Conservation (phyloP, 2,797 vertebrate species). For the Tragopan temminckii region DNA sequence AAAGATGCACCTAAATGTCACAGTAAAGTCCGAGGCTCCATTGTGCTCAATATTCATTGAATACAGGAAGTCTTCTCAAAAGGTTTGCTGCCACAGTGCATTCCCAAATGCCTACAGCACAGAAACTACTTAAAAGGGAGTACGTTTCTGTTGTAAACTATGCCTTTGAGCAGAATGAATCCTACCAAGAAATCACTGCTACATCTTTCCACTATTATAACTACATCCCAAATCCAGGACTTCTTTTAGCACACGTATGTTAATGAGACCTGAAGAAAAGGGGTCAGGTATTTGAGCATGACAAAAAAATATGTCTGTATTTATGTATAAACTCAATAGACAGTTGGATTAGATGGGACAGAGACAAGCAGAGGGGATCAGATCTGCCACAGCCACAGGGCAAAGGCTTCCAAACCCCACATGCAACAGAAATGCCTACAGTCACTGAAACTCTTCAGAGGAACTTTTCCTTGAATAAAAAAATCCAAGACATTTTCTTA, state of each 20-base stretch:
- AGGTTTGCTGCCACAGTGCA: neutral
- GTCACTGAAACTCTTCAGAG: neutral
- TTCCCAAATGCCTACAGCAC: neutral
- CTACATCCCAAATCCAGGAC: neutral
- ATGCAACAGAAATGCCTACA: neutral
- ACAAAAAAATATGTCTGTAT: neutral
- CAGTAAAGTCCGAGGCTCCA: neutral
- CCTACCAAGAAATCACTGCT: neutral
- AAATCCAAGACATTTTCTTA: neutral
- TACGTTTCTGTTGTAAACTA: neutral
- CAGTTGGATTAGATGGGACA: neutral
- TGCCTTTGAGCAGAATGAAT: neutral
- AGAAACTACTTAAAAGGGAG: neutral
- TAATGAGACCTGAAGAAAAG: neutral
- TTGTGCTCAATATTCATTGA: neutral
- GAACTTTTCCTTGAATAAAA: neutral
- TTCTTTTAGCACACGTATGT: neutral
- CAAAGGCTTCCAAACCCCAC: neutral
- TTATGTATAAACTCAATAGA: neutral
- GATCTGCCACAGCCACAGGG: accelerated
- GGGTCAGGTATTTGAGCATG: neutral
- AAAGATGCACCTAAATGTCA: neutral
- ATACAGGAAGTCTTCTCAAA: neutral
- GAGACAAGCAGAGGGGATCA: neutral
- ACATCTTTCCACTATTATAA: neutral